These are phyloP conservation scores for Aphidius gifuensis DNA, from an alignment of 1,140 invertebrate genomes.

Conservation along the genomic window DNA sequence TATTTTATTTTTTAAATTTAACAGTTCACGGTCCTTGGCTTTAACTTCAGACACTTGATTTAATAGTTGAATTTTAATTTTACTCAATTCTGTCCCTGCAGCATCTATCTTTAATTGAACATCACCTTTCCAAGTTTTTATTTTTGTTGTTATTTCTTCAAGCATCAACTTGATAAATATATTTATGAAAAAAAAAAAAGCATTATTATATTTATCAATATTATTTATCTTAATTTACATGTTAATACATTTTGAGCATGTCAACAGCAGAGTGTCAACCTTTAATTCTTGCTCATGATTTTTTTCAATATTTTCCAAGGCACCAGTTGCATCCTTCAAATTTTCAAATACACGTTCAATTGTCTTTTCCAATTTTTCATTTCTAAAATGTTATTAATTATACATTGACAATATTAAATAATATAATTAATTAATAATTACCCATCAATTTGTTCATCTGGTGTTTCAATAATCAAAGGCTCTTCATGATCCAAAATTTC, in stretches of 20 bases:
- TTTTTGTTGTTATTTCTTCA: slow-evolving; percentile 37
- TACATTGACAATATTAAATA: background rate
- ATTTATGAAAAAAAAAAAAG: background rate
- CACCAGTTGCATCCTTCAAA: slow-evolving; percentile 41
- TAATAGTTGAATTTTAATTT: slow-evolving; percentile 12
- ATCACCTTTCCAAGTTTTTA: slow-evolving; percentile 36
- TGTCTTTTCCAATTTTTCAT: slow-evolving; percentile 44
- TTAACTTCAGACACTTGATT: background rate
- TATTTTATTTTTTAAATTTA: slow-evolving; percentile 25
- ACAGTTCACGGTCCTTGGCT: background rate
- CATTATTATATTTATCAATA: background rate
- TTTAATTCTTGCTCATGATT: slow-evolving; percentile 50
- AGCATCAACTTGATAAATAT: slow-evolving; percentile 37
- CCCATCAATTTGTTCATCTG: slow-evolving; percentile 7
- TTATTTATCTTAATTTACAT: background rate
- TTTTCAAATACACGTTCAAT: slow-evolving; percentile 43
- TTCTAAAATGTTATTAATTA: slow-evolving; percentile 29
- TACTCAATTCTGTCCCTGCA: slow-evolving; percentile 29
- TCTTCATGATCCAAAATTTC: slow-evolving; percentile 8
- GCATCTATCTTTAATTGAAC: slow-evolving; percentile 34
- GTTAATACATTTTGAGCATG: slow-evolving; percentile 20
- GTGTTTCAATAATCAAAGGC: background rate
- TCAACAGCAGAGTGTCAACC: slow-evolving; percentile 34
- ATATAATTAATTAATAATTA: background rate
- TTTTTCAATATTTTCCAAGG: slow-evolving; percentile 37